phyloP scores from a whole-genome alignment of 2,797 vertebrate species.

The Phrynocephalus guinanensis region DNA sequence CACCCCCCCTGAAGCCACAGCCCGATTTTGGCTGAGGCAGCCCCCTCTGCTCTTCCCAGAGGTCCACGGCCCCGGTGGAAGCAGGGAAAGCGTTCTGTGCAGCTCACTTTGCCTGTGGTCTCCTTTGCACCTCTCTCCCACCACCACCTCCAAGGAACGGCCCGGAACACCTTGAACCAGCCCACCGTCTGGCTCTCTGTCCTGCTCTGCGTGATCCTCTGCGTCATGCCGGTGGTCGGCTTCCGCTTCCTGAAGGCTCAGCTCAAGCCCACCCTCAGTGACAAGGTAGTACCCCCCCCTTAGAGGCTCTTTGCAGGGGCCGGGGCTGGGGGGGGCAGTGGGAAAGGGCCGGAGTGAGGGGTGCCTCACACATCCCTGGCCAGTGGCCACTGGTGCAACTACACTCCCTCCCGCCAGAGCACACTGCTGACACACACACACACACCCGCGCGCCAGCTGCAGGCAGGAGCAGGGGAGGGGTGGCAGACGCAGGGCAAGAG shows the following conservation, averaged over 20 bases:
- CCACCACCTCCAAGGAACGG: conserved; percentile 81
- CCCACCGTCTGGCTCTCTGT: conserved; percentile 90
- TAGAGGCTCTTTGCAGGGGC: neutral
- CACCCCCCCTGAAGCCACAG: no score
- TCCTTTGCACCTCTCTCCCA: neutral
- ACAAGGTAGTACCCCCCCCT: conserved; percentile 80
- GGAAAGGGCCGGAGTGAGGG: neutral
- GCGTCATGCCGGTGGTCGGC: conserved; percentile 84
- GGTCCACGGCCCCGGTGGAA: no score
- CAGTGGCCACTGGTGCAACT: no score
- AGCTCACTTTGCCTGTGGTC: rapidly evolving
- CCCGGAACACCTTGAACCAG: conserved; percentile 88
- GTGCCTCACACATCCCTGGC: no score
- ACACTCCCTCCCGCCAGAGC: neutral
- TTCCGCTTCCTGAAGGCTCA: conserved; percentile 84
- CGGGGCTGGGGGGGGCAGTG: neutral
- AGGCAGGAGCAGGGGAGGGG: conserved; percentile 25
- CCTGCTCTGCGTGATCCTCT: conserved; percentile 86
- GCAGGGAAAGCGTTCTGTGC: no score
- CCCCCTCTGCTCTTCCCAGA: no score
- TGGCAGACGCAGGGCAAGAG: neutral
- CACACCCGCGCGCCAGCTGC: neutral
- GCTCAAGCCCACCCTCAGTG: conserved; percentile 83
- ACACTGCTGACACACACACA: no score
- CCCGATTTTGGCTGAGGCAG: no score